Evolutionary conservation across 1,140 invertebrate genomes (phyloP).

Genomic region (Drosophila truncata): DNA sequence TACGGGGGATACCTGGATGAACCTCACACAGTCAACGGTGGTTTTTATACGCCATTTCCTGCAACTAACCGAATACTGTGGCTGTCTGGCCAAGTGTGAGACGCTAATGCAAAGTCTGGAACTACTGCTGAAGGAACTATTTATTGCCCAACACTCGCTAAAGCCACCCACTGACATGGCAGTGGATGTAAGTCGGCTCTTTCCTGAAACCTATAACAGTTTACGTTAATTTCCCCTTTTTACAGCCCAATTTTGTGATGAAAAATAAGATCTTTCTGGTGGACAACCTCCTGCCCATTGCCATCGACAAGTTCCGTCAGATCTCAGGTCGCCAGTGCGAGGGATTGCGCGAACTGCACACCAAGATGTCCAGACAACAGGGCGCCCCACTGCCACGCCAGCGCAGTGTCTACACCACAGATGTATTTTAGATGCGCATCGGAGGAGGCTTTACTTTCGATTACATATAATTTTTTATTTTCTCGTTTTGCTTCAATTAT

Average conservation of each 20-base stretch:
- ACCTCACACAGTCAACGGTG: slow-evolving; percentile 81
- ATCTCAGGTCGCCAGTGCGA: slow-evolving; percentile 72
- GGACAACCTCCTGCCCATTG: slow-evolving; percentile 78
- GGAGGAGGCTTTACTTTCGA: slow-evolving; percentile 54
- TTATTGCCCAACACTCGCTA: slow-evolving; percentile 72
- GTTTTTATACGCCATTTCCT: slow-evolving; percentile 80
- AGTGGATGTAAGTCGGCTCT: slow-evolving; percentile 70
- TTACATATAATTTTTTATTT: slow-evolving; percentile 85
- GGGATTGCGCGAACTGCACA: slow-evolving; percentile 58
- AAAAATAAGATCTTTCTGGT: slow-evolving; percentile 82
- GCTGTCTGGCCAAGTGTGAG: slow-evolving; percentile 75
- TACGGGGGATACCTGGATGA: slow-evolving; percentile 84
- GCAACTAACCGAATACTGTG: slow-evolving; percentile 78
- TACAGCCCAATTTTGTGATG: slow-evolving; percentile 81
- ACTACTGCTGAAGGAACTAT: slow-evolving; percentile 69
- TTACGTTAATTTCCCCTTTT: slow-evolving; percentile 4
- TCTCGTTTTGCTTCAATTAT: slow-evolving; percentile 83
- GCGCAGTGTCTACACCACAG: slow-evolving; percentile 82
- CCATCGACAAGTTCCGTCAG: slow-evolving; percentile 75
- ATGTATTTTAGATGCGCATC: slow-evolving; percentile 65
- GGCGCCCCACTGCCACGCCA: slow-evolving; percentile 79
- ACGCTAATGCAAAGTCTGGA: slow-evolving; percentile 72
- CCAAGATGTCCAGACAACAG: slow-evolving; percentile 70
- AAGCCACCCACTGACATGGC: slow-evolving; percentile 75
- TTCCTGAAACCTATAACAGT: no score